Percentiles rank a stretch among this genome's conserved stretches.
phyloP scores from a whole-genome alignment of 1,140 invertebrate genomes.

The Diprion similis region DNA sequence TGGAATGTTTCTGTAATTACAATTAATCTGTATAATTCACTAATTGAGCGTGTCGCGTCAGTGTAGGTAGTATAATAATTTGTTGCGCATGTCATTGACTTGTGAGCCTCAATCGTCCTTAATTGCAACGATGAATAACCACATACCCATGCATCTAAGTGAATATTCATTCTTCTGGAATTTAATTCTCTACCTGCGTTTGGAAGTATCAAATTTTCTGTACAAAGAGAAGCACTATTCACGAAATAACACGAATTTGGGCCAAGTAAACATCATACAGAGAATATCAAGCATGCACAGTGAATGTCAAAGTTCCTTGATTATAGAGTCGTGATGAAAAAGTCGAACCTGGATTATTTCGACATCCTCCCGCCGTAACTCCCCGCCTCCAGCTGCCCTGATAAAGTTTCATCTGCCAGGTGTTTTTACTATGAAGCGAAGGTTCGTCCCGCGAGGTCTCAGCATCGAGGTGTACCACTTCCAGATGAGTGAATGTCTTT shows the following conservation, averaged over 20 bases:
- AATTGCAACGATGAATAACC: neutral
- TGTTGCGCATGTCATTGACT: neutral
- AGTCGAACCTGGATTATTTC: conserved; percentile 80
- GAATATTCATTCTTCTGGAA: too few species aligned
- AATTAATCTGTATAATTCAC: conserved; percentile 12
- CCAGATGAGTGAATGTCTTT: conserved; percentile 82
- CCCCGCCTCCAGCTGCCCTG: conserved; percentile 89
- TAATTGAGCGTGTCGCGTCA: neutral
- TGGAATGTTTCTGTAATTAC: conserved; percentile 85
- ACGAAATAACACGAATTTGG: too few species aligned
- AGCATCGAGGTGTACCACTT: conserved; percentile 86
- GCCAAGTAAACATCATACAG: too few species aligned
- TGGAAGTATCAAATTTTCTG: too few species aligned
- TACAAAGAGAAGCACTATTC: too few species aligned
- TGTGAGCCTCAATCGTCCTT: neutral
- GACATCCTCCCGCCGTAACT: conserved; percentile 88
- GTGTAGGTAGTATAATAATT: neutral
- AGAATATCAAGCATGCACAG: too few species aligned
- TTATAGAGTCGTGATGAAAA: neutral
- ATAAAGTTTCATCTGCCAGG: conserved; percentile 86
- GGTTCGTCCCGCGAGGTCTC: conserved; percentile 87
- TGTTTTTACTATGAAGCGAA: conserved; percentile 77
- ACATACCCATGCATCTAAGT: neutral
- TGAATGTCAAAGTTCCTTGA: too few species aligned
- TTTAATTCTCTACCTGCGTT: too few species aligned